These are phyloP conservation scores for Haemorhous mexicanus DNA, from an alignment of 2,113 vertebrate genomes.

Conservation along the genomic window DNA sequence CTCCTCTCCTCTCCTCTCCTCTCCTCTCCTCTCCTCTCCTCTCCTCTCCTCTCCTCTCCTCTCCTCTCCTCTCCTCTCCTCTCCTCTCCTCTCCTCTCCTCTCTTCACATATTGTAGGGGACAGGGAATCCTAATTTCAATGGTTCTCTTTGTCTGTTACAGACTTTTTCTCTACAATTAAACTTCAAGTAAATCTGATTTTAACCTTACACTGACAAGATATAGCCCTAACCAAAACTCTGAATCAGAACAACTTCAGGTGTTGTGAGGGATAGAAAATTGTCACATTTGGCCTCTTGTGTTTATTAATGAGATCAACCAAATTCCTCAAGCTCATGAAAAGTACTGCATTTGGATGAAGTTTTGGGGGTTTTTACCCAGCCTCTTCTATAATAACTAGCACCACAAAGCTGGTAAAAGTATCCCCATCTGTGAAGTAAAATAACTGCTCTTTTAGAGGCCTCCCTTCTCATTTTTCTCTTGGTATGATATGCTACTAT, in stretches of 20 bases:
- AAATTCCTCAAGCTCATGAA: background rate
- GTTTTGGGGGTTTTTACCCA: background rate
- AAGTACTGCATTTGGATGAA: background rate
- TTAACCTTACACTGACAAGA: background rate
- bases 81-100: background rate
- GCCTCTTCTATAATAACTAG: background rate
- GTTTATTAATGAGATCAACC: background rate
- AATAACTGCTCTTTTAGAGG: background rate
- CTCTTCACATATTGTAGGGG: background rate
- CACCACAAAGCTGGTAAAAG: fast-evolving
- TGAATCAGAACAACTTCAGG: background rate
- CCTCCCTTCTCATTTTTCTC: background rate
- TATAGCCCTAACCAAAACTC: background rate
- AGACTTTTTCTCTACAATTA: background rate
- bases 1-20: background rate
- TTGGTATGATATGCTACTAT: background rate
- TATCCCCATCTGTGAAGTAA: background rate
- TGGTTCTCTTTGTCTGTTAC: background rate
- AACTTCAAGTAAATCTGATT: background rate
- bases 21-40: background rate
- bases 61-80: background rate
- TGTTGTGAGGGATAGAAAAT: background rate
- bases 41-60: no score
- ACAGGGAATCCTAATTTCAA: background rate
- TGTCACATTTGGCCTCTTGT: background rate